Conservation (phyloP, 2,888 invertebrate species). For the Cheilosia urbana region DNA sequence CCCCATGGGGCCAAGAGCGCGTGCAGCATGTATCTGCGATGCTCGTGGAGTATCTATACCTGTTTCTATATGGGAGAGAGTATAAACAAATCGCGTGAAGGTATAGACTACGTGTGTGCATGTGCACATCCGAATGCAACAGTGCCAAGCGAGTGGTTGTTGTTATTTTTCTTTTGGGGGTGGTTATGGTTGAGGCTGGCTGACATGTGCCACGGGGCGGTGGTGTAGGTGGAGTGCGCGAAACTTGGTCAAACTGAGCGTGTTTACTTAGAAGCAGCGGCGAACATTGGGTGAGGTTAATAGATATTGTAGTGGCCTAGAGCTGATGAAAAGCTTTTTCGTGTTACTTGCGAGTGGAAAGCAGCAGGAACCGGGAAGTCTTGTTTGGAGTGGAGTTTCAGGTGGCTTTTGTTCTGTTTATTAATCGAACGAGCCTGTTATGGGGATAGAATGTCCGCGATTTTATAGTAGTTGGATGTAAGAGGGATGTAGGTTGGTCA, state of each 20-base stretch:
- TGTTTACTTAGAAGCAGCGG: conserved; percentile 44
- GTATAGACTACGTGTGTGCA: conserved; percentile 51
- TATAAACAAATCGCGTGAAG: conserved; percentile 71
- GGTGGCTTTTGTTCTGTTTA: not conserved
- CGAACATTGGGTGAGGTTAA: conserved; percentile 57
- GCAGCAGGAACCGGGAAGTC: conserved; percentile 47
- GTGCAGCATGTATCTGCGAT: conserved; percentile 11
- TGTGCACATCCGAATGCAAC: conserved; percentile 69
- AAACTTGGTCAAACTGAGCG: conserved; percentile 52
- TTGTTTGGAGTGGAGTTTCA: not conserved
- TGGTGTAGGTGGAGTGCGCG: not conserved
- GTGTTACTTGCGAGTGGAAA: conserved; percentile 28
- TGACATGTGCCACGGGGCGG: not conserved
- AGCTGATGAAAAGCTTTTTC: conserved; percentile 50
- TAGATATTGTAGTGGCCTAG: conserved; percentile 59
- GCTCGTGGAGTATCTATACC: conserved; percentile 18
- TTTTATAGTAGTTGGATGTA: not conserved
- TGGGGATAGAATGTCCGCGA: not conserved
- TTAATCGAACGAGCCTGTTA: not conserved
- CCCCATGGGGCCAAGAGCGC: conserved; percentile 1
- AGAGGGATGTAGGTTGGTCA: too few species aligned
- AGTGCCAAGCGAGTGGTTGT: conserved; percentile 68
- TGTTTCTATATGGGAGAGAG: conserved; percentile 47
- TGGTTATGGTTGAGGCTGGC: not conserved
- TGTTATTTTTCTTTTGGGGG: conserved; percentile 14